Percentiles rank a stretch among this genome's conserved stretches.
Evolutionary conservation across 2,113 vertebrate genomes (phyloP).

Genomic region (Edolisoma coerulescens): DNA sequence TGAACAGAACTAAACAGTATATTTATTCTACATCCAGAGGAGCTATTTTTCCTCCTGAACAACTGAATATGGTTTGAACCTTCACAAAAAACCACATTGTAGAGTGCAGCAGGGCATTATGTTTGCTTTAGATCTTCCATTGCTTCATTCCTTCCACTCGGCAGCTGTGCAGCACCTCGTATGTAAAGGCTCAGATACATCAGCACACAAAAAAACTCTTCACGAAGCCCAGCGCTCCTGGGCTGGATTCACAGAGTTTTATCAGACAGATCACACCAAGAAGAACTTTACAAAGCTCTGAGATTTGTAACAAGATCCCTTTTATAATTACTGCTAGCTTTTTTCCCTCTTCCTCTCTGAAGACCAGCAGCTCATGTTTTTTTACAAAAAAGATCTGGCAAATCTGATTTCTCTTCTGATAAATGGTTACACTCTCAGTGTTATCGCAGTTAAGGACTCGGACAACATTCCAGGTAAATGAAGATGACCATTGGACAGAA

Average conservation of each 20-base stretch:
- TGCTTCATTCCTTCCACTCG: not conserved
- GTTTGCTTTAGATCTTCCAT: not conserved
- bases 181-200: not conserved
- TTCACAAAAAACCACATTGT: not conserved
- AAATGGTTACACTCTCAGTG: not conserved
- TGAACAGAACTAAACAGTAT: not conserved
- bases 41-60: not conserved
- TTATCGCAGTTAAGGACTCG: not conserved
- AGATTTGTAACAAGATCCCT: not conserved
- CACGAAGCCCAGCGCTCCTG: not conserved
- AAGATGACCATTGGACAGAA: not conserved
- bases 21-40: not conserved
- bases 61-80: not conserved
- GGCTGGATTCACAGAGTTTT: not conserved
- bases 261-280: not conserved
- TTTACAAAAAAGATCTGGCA: not conserved
- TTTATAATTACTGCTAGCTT: not conserved
- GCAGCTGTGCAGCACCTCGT: not conserved
- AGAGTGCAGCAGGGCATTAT: not conserved
- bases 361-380: not conserved
- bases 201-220: not conserved
- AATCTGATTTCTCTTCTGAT: not conserved
- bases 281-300: not conserved
- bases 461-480: not conserved
- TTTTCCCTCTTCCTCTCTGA: not conserved